Base-by-base conservation (phyloP, 2,797 vertebrate species). In the Tachyglossus aculeatus region DNA sequence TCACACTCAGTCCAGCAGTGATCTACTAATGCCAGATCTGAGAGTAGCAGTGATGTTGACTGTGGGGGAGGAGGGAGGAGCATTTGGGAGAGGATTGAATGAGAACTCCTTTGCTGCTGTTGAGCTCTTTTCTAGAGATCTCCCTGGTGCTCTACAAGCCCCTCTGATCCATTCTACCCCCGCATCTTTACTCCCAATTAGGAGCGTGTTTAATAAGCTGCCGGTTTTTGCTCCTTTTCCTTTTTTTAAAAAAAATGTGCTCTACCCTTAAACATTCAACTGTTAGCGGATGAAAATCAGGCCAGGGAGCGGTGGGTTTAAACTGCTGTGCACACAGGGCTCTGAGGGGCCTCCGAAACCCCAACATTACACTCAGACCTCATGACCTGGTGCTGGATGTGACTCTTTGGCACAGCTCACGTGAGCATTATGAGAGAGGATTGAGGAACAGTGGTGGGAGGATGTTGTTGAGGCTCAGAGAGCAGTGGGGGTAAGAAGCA, bases 31-130 rank as follows among this genome's bases (percentile, higher is more conserved):
- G 31, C 32, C 67, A 73, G 69, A 68, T 82, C 56, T 67, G 59
- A 74, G 63, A 29, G 43, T 36, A 65, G 77, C 77, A 16, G 6
- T 39, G 32, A 47, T 37, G 62, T 55, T 60, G 56, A 71, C 9
- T 54, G 71, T 51, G 33, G 68, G 62, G 56, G 45, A 48, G 70
- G 79, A 81, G 70, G 71, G 77, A 74, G 83, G 71, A 76, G 77
- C 40, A 65, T 53, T 6, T 5, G 38, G 33, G 25, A 19, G 32
- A 65, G 54, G 36, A 70, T 27, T 43, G 40, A 39, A 69, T n/a
- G 51, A 45, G 31, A 57, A 44, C 0, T 54, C 31, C 33, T 74
- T 0, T 0, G 36, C 37, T 68, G 33, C 54, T 24, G 22, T 47
- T 73, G 57, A 51, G 67, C 1, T 14, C 33, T 75, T 84, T 68